Evolutionary conservation across 92 coral and sea anemone species (phyloP), one percentile per base, ranked within the genome.

Genomic region (Epizoanthus ramosus): DNA sequence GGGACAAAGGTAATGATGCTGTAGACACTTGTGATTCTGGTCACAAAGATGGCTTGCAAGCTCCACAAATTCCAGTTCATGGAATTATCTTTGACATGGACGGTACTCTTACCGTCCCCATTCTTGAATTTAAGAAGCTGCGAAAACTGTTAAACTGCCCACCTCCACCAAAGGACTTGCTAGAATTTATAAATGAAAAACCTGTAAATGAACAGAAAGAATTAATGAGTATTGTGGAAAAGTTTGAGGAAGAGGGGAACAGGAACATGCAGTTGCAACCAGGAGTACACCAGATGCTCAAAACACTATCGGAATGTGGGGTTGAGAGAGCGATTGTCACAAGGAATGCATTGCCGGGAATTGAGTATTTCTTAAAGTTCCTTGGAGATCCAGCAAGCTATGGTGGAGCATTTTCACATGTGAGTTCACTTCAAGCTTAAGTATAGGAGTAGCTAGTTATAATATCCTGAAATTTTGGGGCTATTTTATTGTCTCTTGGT

Each of bases 161-260:
- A 18, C 87, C 90, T 7, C 75, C 90, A 9, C 91, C 92, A 21
- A 79, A 76, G 18, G 98, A 93, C 31, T 87, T 95, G 50, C 84
- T 95, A 57, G 80, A 77, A 21, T 85, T 89, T 63, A 76, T 92
- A n/a, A 75, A 90, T 69, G 86, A 88, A 39, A 87, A 94, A 35
- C 88, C 90, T 33, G 92, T 84, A 75, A 31, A 68, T 0, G 94
- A 92, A 69, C 86, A 89, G 73, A 80, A 75, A 61, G 80, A 73
- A 69, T 79, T 93, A 57, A 60, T 88, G 23, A 63, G 25, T 64
- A 71, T 95, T 16, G 89, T 95, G 8, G 97, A 93, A 76, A 85
- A 95, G 37, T 95, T 95, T 95, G 98, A 95, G 87, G 93, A 91
- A 35, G 98, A 93, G 87, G 98, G 98, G 53, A 89, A 92, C 43